Base-by-base conservation (phyloP, 1,140 invertebrate species). In the Drosophila biarmipes region DNA sequence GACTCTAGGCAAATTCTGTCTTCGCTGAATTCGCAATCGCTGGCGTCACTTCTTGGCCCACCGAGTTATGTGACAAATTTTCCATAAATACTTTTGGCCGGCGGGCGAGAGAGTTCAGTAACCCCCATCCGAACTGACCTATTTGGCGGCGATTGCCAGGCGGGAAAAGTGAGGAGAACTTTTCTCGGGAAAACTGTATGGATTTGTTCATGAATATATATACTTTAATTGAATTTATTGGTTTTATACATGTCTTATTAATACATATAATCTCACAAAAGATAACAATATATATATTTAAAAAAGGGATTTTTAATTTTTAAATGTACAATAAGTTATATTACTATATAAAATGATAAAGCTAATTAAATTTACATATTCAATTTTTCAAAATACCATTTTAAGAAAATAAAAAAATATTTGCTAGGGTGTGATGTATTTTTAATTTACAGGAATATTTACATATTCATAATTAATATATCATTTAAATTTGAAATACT, bases 41-140 rank as follows among this genome's bases (percentile, higher is more conserved):
- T 35, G 45, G 19, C 51, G 37, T 56, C 54, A 43, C 11, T 21
- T 45, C 4, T 19, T 17, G 17, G 46, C 43, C 43, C 27, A 40
- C 37, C 14, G 55, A 37, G 29, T 74, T 74, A 64, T 74, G 59
- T 64, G 72, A 74, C 72, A 74, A 74, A 74, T 66, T 69, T 63
- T 74, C 45, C 69, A 63, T 62, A 73, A 73, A 73, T 61, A 73
- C 48, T 53, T 54, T 64, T 67, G 37, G 72, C 52, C 71, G 59
- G 34, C 59, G 27, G 61, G 35, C 69, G 35, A 40, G 34, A 46
- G 53, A 67, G 73, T 76, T 76, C 73, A 76, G 35, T 49, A 37
- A 76, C 72, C 73, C 29, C 40, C 61, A 38, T 67, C 72, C 48
- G 61, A 73, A 74, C 61, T 76, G 73, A 76, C 73, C 73, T 43